Evolutionary conservation across 2,113 vertebrate genomes (phyloP), one percentile per base, ranked within the genome.

Genomic region (Eclectus roratus): DNA sequence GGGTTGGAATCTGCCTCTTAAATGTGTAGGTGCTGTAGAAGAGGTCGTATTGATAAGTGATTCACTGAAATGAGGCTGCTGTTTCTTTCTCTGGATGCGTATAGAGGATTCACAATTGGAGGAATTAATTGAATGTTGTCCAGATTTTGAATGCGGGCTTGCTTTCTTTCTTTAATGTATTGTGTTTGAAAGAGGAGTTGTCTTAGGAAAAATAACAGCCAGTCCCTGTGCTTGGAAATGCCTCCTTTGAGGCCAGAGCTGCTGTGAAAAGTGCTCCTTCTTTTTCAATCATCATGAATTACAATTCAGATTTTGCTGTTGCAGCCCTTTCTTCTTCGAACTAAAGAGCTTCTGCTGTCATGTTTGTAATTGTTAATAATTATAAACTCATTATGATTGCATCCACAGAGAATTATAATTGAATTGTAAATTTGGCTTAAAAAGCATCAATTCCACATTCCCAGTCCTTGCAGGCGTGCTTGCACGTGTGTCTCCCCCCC

Each of bases 301-400:
- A 53, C 80, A 88, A 73, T 92, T 66, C 52, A 78, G 74, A 69
- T 85, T 65, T 41, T 95, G 88, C 92, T 72, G 37, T n/a, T 78
- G 70, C 70, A 87, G 86, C 56, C 39, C 41, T 88, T 96, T 93
- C 91, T 87, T 66, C 64, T 76, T 60, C 37, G 77, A 13, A 61
- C 69, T 63, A 14, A 92, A 58, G 4, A 9, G 56, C 90, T 94
- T 76, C 73, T 76, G 3, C 88, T 92, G 73, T 81, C 35, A 3
- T 74, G 52, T 93, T 91, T 88, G 2, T 96, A 78, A 91, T 84
- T 76, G 83, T 90, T 93, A 91, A 84, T 85, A 93, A 95, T 94
- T 86, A 73, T 4, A 46, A 94, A 84, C 35, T 64, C 80, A n/a
- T 16, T 78, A 52, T 8, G 56, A 27, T 52, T 88, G 65, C 58